These are phyloP conservation scores for Chiridota heheva DNA, from an alignment of 35 echinoderm and acorn worm genomes.

Conservation along the genomic window DNA sequence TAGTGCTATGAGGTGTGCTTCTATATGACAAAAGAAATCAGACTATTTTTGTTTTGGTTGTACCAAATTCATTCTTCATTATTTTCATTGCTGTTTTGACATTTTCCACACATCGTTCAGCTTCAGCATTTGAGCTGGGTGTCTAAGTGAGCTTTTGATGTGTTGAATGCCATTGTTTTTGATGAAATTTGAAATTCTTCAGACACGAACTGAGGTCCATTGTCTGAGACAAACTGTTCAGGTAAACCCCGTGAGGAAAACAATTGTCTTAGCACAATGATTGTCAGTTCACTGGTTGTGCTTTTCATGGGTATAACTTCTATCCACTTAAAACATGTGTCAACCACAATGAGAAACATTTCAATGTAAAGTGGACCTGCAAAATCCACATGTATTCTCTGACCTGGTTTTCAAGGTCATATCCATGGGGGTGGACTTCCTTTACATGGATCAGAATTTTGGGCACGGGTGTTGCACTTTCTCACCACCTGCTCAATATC, in stretches of 20 bases:
- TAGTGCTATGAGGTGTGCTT: constrained; percentile 7
- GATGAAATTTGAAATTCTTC: constrained; percentile 49
- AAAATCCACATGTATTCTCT: constrained; percentile 59
- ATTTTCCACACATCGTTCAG: constrained; percentile 52
- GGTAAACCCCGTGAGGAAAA: constrained; percentile 55
- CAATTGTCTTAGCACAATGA: constrained; percentile 20
- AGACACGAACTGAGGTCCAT: constrained; percentile 49
- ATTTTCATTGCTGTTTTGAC: constrained; percentile 52
- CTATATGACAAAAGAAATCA: constrained; percentile 17
- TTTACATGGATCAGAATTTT: not conserved
- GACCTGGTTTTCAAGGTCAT: constrained; percentile 27
- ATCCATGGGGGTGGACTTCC: constrained; percentile 51
- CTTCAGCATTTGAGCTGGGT: constrained; percentile 36
- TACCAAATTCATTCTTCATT: not conserved
- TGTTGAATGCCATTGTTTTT: constrained; percentile 54
- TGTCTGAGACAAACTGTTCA: constrained; percentile 41
- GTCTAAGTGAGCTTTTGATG: constrained; percentile 30
- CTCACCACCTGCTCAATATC: constrained; percentile 38
- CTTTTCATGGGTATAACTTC: constrained; percentile 54
- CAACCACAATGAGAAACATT: constrained; percentile 27
- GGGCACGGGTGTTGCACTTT: constrained; percentile 13
- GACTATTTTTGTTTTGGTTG: not conserved
- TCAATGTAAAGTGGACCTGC: constrained; percentile 17
- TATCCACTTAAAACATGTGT: constrained; percentile 61
- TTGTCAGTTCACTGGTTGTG: constrained; percentile 32